Base-by-base conservation (phyloP, 92 coral and sea anemone species). In the Porites evermanni region DNA sequence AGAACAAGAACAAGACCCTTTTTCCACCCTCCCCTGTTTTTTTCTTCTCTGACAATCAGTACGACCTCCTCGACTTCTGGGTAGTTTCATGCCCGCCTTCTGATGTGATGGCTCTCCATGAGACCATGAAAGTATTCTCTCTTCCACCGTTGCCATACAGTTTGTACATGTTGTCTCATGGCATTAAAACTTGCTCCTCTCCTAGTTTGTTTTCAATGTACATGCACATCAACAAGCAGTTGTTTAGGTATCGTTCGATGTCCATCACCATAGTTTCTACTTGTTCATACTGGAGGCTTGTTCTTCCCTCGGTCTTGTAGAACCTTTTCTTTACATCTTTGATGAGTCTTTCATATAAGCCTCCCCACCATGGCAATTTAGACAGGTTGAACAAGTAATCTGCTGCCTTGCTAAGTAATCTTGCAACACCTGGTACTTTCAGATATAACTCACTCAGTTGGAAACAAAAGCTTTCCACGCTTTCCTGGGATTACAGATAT, bases 311-410 rank as follows among this genome's bases (percentile, higher is more conserved):
- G n/a, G 88, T 84, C 71, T 88, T 91, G 84, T 88, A 79, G 13
- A 76, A 63, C 7, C 87, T 79, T 65, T 84, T 82, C 85, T 91
- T 91, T 17, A 88, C 56, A 3, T 78, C 86, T 20, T 56, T 58
- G 21, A 79, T 70, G 19, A 81, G 83, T 24, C 91, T 3, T 26
- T 88, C 94, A 21, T 92, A 92, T 83, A 89, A 23, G 4, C 89
- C 95, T 87, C 93, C 93, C 93, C 93, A 87, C 91, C 90, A 87
- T 19, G 93, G 93, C 50, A 86, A 93, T 53, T 74, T 90, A 8
- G 96, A 86, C 0, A 86, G 56, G 83, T 92, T 84, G 87, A 91
- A 88, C 93, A 90, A 1, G 32, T 86, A 21, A 86, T 89, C 58
- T 79, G 59, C 53, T 89, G 88, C 56, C 24, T 53, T 5, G 89